Evolutionary conservation across 2,113 vertebrate species (phyloP), one percentile per base, ranked within the genome.

Genomic region (Corapipo altera): DNA sequence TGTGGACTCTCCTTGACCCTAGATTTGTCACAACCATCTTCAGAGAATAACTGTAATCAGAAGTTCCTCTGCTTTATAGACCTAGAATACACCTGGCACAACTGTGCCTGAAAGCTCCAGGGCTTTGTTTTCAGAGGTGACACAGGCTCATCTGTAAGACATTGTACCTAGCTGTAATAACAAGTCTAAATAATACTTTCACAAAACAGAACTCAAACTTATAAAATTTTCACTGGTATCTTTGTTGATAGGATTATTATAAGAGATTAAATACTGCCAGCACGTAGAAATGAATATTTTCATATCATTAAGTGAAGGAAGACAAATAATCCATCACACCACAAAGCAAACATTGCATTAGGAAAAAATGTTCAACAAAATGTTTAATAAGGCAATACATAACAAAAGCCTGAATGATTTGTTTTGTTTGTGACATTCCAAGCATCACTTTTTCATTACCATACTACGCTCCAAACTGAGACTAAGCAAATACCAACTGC

Each of bases 351-450:
- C 16, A 5, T 0, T 43, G 20, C 51, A 77, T 77, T 82, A 24
- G 41, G 30, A 59, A 88, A 83, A 58, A 51, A 41, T 2, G 26
- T 86, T 88, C 23, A 77, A 41, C 43, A 64, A 57, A 72, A 77
- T 27, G 22, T 89, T 92, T 92, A 85, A 83, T 83, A 75, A 39
- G 24, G 86, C 12, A 91, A 59, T 87, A 85, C 92, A 89, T 85
- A 77, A 72, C 18, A 66, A 79, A 83, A 71, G 33, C 57, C 72
- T 39, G 19, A 77, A 62, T 69, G 74, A 77, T 52, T 94, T 90
- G 75, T 35, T 95, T 78, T 62, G 32, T 77, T 81, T 91, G 74
- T 88, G 89, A 94, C 92, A 84, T 96, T 97, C 96, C 75, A 92
- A 93, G 91, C 82, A 65, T 91, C 41, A 43, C 30, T 87, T 88